Percentiles rank a stretch among this genome's conserved stretches.
These are phyloP conservation scores for Poecilus cupreus DNA, from an alignment of 2,888 invertebrate genomes.

Conservation along the genomic window DNA sequence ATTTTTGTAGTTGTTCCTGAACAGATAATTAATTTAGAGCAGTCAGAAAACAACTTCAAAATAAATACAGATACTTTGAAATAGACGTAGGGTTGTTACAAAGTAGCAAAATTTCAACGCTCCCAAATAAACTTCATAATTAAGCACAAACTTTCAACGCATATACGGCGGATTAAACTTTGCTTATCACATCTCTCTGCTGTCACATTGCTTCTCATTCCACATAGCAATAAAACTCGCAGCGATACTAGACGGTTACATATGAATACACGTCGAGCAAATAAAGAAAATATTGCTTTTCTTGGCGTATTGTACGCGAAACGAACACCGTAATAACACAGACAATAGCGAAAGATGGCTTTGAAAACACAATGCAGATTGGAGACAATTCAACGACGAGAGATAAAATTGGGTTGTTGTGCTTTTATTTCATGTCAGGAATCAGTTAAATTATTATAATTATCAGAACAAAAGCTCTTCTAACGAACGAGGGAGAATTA, in stretches of 20 bases:
- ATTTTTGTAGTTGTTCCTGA: no score
- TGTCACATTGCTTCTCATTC: neutral
- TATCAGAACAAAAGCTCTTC: no score
- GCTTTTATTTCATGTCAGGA: neutral
- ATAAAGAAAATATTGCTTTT: conserved; percentile 42
- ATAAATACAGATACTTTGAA: no score
- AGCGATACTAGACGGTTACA: neutral
- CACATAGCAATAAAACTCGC: neutral
- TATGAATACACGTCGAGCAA: neutral
- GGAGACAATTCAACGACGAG: neutral
- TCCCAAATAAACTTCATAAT: neutral
- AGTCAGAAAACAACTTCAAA: no score
- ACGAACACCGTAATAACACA: neutral
- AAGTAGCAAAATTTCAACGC: no score
- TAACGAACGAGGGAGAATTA: no score
- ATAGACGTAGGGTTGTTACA: no score
- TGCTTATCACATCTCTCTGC: neutral
- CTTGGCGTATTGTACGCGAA: neutral
- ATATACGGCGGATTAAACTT: neutral
- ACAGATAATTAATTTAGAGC: no score
- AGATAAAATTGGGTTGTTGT: neutral
- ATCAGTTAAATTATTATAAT: neutral
- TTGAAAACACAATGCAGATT: conserved; percentile 8
- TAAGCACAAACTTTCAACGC: conserved; percentile 8
- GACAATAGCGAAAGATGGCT: conserved; percentile 16